A percentile compares a stretch with the other conserved stretches of the same genome.
These are phyloP conservation scores for Malthinus seriepunctatus DNA, from an alignment of 2,888 invertebrate species.

Conservation along the genomic window DNA sequence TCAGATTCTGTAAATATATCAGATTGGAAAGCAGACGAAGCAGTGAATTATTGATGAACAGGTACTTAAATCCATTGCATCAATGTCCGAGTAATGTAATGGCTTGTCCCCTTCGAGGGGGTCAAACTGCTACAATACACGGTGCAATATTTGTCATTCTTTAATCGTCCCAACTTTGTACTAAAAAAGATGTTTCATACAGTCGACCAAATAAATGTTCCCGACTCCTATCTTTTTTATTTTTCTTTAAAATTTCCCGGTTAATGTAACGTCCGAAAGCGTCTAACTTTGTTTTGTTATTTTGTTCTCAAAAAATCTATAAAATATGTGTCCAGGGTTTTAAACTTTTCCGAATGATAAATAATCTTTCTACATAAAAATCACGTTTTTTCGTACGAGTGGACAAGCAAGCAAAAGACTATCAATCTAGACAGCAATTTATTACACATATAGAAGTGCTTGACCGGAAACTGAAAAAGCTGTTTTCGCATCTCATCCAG, in stretches of 20 bases:
- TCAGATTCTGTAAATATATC: conserved; percentile 51
- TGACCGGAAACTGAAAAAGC: conserved; percentile 30
- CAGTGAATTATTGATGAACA: conserved; percentile 54
- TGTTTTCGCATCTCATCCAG: conserved; percentile 25
- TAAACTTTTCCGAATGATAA: conserved; percentile 8
- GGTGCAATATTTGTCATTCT: conserved; percentile 48
- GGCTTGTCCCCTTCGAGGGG: conserved; percentile 36
- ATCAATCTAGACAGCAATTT: conserved; percentile 26
- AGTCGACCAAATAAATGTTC: conserved; percentile 16
- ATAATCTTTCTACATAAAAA: conserved; percentile 13
- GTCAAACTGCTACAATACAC: conserved; percentile 41
- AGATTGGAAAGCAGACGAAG: conserved; percentile 44
- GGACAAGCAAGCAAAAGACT: conserved; percentile 26
- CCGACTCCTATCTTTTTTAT: neutral
- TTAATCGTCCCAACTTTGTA: conserved; percentile 40
- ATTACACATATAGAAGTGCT: conserved; percentile 28
- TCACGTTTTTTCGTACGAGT: conserved; percentile 22
- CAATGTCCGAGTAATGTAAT: conserved; percentile 42
- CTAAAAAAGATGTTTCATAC: conserved; percentile 10
- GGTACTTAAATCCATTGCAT: conserved; percentile 50
- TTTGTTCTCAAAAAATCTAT: neutral
- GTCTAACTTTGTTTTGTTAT: too few species aligned
- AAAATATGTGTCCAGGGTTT: conserved; percentile 4
- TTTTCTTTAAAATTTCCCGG: too few species aligned
- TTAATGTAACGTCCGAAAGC: too few species aligned